Evolutionary conservation across 2,797 vertebrate genomes (phyloP), one percentile per base, ranked within the genome.

Genomic region (Accipiter badius): DNA sequence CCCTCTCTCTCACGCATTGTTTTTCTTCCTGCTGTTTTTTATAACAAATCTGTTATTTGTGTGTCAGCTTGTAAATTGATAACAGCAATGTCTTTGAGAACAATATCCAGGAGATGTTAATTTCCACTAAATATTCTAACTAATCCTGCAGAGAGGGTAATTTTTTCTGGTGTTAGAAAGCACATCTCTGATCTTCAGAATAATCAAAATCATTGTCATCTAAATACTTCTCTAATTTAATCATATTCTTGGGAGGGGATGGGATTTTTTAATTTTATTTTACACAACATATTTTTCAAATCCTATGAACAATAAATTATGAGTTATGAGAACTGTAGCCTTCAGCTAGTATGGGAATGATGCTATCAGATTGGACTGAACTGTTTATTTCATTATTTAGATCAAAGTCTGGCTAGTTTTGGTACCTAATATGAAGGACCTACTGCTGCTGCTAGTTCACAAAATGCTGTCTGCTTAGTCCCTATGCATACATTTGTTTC

Each of bases 71-170:
- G 47, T 90, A 94, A 94, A 91, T 24, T 92, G 82, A 73, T 77
- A 81, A 21, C 15, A 57, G 11, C 25, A 61, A 35, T 93, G 54
- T 63, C 89, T 95, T 94, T 77, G 70, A 82, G 42, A 91, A 46
- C 24, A 80, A 52, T 71, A 92, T 67, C 65, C 55, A 78, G n/a
- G 70, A 71, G 44, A 72, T 80, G 73, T 5, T 93, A 85, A 89
- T 94, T 96, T 94, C 62, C 58, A 58, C 76, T 88, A 87, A 96
- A 58, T 95, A 77, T 44, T 95, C 39, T 80, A 61, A 73, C 59
- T 86, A 94, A 94, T 84, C 42, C n/a, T 80, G 35, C 44, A 46
- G 76, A 44, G 5, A 67, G 11, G 3, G 7, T 81, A 35, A 5
- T 61, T 31, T 77, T 86, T 70, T 24, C 8, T 70, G 55, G 37